Evolutionary conservation across 2,797 vertebrate species (phyloP).

Genomic region (Eutrigla gurnardus): DNA sequence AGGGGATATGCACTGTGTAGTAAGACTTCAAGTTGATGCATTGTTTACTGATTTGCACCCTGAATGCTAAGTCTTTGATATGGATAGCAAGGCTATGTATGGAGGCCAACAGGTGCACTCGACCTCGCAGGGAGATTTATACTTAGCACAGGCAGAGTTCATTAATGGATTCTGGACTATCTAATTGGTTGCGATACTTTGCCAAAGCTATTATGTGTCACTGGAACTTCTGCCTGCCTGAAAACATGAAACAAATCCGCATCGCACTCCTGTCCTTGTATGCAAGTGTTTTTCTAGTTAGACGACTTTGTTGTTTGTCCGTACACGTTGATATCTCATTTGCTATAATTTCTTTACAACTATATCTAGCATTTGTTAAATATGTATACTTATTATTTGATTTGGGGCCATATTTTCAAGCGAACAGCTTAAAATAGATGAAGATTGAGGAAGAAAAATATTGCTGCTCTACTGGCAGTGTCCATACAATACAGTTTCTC

Average conservation of each 20-base stretch:
- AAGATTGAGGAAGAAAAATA: not conserved
- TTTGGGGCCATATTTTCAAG: not conserved
- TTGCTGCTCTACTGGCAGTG: not conserved
- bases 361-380: too few species aligned
- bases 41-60: conserved; percentile 22
- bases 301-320: conserved; percentile 3
- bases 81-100: conserved; percentile 30
- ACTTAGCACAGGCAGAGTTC: conserved; percentile 35
- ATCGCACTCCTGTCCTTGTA: not conserved
- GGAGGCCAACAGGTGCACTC: conserved; percentile 41
- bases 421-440: not conserved
- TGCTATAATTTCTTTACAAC: not conserved
- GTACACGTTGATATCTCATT: not conserved
- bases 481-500: not conserved
- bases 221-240: conserved; percentile 18
- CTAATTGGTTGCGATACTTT: conserved; percentile 35
- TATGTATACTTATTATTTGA: not conserved
- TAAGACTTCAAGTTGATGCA: conserved; percentile 4
- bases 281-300: conserved; percentile 6
- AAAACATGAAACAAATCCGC: conserved; percentile 5
- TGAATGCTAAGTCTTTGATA: conserved; percentile 20
- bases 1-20: not conserved
- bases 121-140: conserved; percentile 21
- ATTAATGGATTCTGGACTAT: conserved; percentile 30
- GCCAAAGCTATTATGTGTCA: conserved; percentile 38